Evolutionary conservation across 2,888 invertebrate genomes (phyloP), one percentile per base, ranked within the genome.

Genomic region (Thera britannica): DNA sequence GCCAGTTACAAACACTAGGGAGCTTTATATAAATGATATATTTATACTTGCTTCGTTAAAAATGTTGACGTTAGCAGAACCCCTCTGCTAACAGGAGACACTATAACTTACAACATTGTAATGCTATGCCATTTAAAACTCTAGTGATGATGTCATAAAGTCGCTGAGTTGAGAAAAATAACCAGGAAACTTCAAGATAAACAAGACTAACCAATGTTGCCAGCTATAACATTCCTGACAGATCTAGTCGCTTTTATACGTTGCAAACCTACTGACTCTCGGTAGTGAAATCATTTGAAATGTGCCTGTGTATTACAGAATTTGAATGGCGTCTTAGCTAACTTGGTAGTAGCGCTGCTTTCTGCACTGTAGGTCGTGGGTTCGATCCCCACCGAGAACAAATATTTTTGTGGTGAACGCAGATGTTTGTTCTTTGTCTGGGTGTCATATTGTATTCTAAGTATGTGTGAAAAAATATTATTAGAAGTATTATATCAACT

Each of bases 1-100:
- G 9, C 44, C 6, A 44, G 44, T 7, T 44, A 44, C 44, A 44
- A 44, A 34, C 38, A 62, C 62, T 48, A 62, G 62, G 56, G 48
- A 48, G 36, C 23, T 57, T 62, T 59, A 59, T 55, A 54, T 3
- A 64, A 64, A 44, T 23, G 12, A 23, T 23, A 23, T 23, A 57
- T 58, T 41, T 44, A 44, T n/a, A 58, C 44, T 44, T 52, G 64
- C 57, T n/a, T 65, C 65, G 55, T 54, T 65, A 46, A 58, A 64
- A 64, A 65, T 35, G 35, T 12, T 4, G 34, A 38, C 36, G 34
- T 46, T 46, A 46, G 6, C n/a, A 61, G n/a, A 4, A 61, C 38
- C 35, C 23, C 23, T 23, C 23, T 23, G 54, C 34, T 12, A 38
- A 36, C 46, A 6, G n/a, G 23, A 52, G 44, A 34, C n/a, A 58